Evolutionary conservation across 2,797 vertebrate genomes (phyloP).

Genomic region (Sebastes kiyomatsui): DNA sequence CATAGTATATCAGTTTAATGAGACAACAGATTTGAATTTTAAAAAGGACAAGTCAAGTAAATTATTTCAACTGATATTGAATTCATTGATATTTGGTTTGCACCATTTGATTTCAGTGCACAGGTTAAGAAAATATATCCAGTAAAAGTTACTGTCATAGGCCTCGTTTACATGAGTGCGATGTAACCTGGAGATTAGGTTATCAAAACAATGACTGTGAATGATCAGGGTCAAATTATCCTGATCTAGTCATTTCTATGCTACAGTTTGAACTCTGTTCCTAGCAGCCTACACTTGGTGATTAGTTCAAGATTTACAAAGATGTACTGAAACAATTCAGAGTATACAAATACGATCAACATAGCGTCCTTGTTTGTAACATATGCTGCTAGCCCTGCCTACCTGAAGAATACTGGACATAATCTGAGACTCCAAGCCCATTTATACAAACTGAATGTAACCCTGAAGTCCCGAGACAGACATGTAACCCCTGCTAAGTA

Average conservation of each 20-base stretch:
- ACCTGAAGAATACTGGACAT: background rate
- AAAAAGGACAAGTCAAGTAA: background rate
- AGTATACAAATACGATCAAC: background rate
- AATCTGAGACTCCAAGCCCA: background rate
- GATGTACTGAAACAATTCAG: background rate
- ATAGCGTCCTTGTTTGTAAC: background rate
- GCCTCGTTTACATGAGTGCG: background rate
- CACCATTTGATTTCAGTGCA: background rate
- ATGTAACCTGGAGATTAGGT: background rate
- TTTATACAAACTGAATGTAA: background rate
- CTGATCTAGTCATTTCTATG: background rate
- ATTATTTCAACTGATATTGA: background rate
- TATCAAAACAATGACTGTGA: background rate
- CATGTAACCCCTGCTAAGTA: conserved; percentile 18
- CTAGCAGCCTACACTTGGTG: background rate
- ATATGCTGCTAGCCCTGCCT: background rate
- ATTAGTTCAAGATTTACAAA: background rate
- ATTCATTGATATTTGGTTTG: background rate
- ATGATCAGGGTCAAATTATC: background rate
- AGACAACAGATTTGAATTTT: background rate
- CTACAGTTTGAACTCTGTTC: background rate
- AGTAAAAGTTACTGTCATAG: background rate
- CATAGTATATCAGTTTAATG: background rate
- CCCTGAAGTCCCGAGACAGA: conserved; percentile 5
- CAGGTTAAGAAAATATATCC: background rate